A percentile compares a stretch with the other conserved stretches of the same genome.
phyloP scores from a whole-genome alignment of 2,113 vertebrate genomes.

The Typhlomys cinereus region DNA sequence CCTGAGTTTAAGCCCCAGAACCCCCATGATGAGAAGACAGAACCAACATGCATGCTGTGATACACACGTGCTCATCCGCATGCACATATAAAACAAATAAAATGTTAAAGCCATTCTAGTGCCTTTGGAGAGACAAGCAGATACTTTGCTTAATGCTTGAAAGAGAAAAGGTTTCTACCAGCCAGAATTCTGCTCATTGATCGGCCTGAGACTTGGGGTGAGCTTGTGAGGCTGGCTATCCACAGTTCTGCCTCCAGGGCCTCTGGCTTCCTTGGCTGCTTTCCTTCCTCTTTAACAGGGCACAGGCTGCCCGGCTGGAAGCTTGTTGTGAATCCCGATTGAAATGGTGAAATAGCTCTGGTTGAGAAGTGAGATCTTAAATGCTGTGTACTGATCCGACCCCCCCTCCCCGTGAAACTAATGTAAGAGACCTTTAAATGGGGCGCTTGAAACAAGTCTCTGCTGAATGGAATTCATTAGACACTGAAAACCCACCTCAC shows the following conservation, averaged over 20 bases:
- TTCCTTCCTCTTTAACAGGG: not conserved
- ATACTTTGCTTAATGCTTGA: not conserved
- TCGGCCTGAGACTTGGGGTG: not conserved
- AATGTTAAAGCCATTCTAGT: too few relatives aligned
- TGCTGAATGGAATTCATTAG: constrained; percentile 55
- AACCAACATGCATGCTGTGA: too few relatives aligned
- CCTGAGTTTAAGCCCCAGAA: too few relatives aligned
- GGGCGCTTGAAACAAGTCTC: constrained; percentile 29
- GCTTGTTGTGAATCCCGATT: not conserved
- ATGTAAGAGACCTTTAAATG: constrained; percentile 8
- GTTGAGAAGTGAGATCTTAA: not conserved
- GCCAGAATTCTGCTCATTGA: constrained; percentile 30
- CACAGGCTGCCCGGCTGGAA: accelerated
- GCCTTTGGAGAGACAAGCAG: constrained; percentile 15
- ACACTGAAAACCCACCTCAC: constrained; percentile 40
- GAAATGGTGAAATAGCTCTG: not conserved
- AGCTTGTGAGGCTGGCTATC: not conserved
- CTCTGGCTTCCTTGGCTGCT: not conserved
- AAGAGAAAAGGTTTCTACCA: constrained; percentile 11
- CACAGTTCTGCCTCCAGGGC: not conserved
- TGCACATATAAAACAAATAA: too few relatives aligned
- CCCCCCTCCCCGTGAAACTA: not conserved
- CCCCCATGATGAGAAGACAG: too few relatives aligned
- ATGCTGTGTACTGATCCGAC: accelerated
- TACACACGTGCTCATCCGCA: too few relatives aligned